These are phyloP conservation scores for Mormyrus proboscirostris DNA, from an alignment of 2,797 vertebrate species.

Conservation along the genomic window DNA sequence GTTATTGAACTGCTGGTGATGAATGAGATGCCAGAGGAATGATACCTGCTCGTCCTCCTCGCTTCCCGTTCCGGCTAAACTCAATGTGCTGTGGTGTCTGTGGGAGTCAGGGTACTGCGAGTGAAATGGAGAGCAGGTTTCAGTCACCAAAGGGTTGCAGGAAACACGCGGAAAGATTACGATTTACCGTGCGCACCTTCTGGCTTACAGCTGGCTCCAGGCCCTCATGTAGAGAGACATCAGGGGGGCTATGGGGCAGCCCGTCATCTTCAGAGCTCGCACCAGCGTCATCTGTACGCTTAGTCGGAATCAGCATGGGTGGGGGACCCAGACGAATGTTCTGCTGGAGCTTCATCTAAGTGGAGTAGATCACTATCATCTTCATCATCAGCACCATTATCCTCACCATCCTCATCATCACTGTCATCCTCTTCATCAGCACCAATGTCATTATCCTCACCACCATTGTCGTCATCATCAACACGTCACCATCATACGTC, in stretches of 20 bases:
- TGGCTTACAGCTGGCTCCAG: constrained; percentile 37
- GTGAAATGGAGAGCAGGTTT: constrained; percentile 35
- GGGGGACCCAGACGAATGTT: constrained; percentile 67
- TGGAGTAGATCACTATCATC: background rate
- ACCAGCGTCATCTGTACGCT: constrained; percentile 66
- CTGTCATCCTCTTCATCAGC: background rate
- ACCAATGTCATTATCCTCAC: background rate
- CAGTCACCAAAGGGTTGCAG: background rate
- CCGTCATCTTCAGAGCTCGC: constrained; percentile 80
- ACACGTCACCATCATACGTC: too few species aligned
- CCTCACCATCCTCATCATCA: background rate
- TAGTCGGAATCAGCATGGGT: constrained; percentile 52
- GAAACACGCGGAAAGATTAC: background rate
- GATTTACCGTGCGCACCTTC: constrained; percentile 59
- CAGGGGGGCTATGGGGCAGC: constrained; percentile 66
- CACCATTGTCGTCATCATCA: too few species aligned
- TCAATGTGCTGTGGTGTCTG: constrained; percentile 59
- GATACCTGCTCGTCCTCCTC: constrained; percentile 68
- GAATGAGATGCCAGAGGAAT: background rate
- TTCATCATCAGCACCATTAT: background rate
- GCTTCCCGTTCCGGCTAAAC: constrained; percentile 62
- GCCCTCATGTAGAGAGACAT: constrained; percentile 55
- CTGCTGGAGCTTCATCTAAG: constrained; percentile 67
- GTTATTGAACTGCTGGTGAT: background rate
- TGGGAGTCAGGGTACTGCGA: constrained; percentile 54